phyloP scores from a whole-genome alignment of 92 coral and sea anemone genomes.

The Zoanthus sansibaricus region DNA sequence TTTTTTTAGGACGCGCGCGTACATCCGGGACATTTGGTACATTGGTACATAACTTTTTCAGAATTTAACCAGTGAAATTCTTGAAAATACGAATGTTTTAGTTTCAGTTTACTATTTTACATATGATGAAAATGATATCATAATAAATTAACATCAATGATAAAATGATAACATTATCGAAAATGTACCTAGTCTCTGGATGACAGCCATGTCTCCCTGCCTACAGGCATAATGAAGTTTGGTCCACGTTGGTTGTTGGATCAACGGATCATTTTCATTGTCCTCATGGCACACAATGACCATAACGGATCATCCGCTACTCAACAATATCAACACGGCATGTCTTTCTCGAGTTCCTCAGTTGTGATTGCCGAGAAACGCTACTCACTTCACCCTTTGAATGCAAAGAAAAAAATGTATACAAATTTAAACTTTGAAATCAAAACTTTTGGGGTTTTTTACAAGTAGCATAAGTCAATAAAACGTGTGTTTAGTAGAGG shows the following conservation, averaged over 20 bases:
- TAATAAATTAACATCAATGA: background rate
- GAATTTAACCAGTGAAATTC: no score
- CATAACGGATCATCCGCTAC: constrained; percentile 29
- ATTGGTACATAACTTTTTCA: no score
- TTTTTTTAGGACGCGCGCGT: no score
- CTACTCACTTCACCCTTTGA: background rate
- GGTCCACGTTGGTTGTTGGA: constrained; percentile 74
- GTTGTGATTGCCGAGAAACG: background rate
- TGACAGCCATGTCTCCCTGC: constrained; percentile 77
- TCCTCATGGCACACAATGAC: constrained; percentile 46
- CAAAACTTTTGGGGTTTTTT: no score
- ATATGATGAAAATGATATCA: no score
- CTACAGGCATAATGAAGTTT: constrained; percentile 82
- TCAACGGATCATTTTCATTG: constrained; percentile 20
- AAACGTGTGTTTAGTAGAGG: no score
- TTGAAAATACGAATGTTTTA: no score
- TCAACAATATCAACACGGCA: background rate
- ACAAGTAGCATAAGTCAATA: no score
- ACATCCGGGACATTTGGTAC: no score
- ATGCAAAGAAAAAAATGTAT: background rate
- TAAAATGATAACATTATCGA: background rate
- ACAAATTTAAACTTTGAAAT: no score
- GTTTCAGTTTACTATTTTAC: no score
- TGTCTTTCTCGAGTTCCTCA: background rate
- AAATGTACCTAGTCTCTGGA: constrained; percentile 58